These are phyloP conservation scores for Antheraea pernyi DNA, from an alignment of 1,140 invertebrate species.

Conservation along the genomic window DNA sequence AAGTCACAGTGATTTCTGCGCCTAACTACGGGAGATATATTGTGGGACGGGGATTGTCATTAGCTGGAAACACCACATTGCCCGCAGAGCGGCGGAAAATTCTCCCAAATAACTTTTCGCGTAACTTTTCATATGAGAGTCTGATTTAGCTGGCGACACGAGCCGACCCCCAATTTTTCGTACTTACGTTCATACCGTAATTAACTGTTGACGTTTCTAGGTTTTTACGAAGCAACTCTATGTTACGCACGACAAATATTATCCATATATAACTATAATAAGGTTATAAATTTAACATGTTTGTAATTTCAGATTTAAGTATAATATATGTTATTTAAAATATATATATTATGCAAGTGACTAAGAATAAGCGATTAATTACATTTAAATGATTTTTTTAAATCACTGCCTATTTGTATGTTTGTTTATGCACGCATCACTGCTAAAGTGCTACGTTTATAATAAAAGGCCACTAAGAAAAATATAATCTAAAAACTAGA, in stretches of 20 bases:
- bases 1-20: conserved; percentile 69
- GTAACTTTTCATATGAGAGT: conserved; percentile 62
- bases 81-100: conserved; percentile 41
- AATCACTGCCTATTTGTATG: too few relatives aligned
- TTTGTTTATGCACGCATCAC: too few relatives aligned
- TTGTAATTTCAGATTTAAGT: too few relatives aligned
- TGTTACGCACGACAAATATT: not conserved
- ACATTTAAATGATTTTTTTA: too few relatives aligned
- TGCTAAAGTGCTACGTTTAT: too few relatives aligned
- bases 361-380: too few relatives aligned
- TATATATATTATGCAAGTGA: too few relatives aligned
- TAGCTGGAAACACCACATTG: conserved; percentile 53
- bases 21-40: conserved; percentile 72
- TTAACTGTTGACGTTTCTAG: conserved; percentile 6
- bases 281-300: not conserved
- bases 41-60: conserved; percentile 56
- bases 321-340: too few relatives aligned
- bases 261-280: not conserved
- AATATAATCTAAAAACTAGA: too few relatives aligned
- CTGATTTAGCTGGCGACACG: conserved; percentile 43
- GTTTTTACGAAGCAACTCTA: not conserved
- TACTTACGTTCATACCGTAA: conserved; percentile 15
- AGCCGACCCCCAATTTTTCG: conserved; percentile 29
- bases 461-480: too few relatives aligned
- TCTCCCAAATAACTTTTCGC: conserved; percentile 51